Conservation (phyloP, 2,113 vertebrate species). For the Glaucomys volans region DNA sequence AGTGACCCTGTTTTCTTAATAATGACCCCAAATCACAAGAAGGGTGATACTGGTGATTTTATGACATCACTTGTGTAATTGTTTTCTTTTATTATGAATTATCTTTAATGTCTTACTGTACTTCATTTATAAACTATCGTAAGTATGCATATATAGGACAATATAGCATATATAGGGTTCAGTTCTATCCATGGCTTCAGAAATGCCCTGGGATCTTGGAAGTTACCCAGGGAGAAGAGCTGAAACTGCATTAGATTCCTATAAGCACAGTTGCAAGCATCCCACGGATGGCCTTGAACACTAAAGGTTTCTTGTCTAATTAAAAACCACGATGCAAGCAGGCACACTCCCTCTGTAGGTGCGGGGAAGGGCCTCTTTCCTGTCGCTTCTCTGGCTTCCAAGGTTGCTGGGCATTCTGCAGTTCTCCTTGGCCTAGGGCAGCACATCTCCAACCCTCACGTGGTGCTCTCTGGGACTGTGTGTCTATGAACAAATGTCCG, state of each 20-base stretch:
- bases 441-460: neutral
- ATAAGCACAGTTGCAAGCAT: too few species aligned
- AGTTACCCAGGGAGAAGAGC: neutral
- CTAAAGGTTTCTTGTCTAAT: neutral
- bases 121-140: neutral
- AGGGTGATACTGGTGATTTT: too few species aligned
- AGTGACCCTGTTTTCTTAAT: too few species aligned
- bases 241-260: neutral
- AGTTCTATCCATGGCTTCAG: neutral
- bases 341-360: neutral
- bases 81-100: neutral
- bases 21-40: too few species aligned
- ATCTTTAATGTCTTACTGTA: neutral
- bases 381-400: too few species aligned
- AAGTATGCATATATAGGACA: neutral
- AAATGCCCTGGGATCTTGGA: neutral
- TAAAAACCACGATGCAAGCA: neutral
- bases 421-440: neutral
- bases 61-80: too few species aligned
- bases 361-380: too few species aligned
- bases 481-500: neutral
- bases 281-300: neutral
- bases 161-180: neutral
- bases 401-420: accelerated
- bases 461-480: accelerated